Evolutionary conservation across 1,140 invertebrate genomes (phyloP).

Genomic region (Potamilus streckersoni): DNA sequence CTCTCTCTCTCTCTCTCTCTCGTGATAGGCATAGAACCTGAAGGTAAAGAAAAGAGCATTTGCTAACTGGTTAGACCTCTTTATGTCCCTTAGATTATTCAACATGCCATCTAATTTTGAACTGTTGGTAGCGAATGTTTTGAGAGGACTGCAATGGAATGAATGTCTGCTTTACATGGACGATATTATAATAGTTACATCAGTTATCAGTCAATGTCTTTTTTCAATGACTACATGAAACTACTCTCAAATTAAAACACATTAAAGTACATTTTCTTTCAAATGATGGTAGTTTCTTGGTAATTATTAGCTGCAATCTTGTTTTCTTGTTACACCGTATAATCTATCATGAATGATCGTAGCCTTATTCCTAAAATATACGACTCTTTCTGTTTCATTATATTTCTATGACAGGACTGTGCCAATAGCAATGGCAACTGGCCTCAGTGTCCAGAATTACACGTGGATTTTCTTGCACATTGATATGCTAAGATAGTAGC

Average conservation of each 20-base stretch:
- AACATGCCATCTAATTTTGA: constrained; percentile 39
- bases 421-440: constrained; percentile 70
- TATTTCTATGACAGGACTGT: constrained; percentile 68
- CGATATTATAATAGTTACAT: constrained; percentile 23
- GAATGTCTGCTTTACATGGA: constrained; percentile 31
- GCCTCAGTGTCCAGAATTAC: constrained; percentile 69
- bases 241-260: constrained; percentile 27
- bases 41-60: constrained; percentile 50
- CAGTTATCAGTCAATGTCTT: constrained; percentile 12
- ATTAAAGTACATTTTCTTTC: constrained; percentile 28
- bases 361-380: constrained; percentile 35
- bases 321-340: too few species aligned
- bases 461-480: constrained; percentile 68
- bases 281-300: constrained; percentile 33
- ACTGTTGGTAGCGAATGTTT: constrained; percentile 21
- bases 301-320: too few species aligned
- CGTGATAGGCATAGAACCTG: constrained; percentile 38
- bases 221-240: constrained; percentile 19
- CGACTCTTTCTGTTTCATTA: constrained; percentile 65
- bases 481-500: constrained; percentile 69
- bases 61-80: background rate
- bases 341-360: background rate
- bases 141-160: constrained; percentile 26
- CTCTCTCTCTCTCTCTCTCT: constrained; percentile 26
- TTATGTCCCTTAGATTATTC: constrained; percentile 25